A percentile compares a stretch with the other conserved stretches of the same genome.
Conservation (phyloP, 1,140 invertebrate genomes). For the Drosophila insularis region DNA sequence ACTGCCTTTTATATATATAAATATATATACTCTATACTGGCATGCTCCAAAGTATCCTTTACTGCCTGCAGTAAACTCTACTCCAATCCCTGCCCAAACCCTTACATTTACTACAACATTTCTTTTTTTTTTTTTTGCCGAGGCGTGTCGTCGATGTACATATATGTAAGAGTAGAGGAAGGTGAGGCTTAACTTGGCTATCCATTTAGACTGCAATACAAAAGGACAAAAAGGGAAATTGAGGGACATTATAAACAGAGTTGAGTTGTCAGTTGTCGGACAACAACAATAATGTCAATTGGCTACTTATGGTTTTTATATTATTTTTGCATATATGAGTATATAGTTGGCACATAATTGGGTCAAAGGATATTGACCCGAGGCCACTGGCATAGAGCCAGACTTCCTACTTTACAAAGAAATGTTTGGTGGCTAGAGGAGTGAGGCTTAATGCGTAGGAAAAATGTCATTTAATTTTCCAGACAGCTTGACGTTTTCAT, state of each 20-base stretch:
- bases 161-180: neutral
- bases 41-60: constrained; percentile 33
- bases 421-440: neutral
- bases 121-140: constrained; percentile 36
- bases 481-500: constrained; percentile 56
- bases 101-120: constrained; percentile 28
- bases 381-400: constrained; percentile 40
- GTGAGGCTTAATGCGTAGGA: neutral
- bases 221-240: constrained; percentile 63
- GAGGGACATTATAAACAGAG: constrained; percentile 63
- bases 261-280: constrained; percentile 45
- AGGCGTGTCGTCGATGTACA: constrained; percentile 47
- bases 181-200: constrained; percentile 10
- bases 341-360: constrained; percentile 59
- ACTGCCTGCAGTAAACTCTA: neutral
- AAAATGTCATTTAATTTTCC: constrained; percentile 34
- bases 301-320: constrained; percentile 43
- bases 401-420: constrained; percentile 4
- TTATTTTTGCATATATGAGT: neutral
- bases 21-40: neutral
- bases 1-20: neutral
- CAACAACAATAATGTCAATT: constrained; percentile 58
- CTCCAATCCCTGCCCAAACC: constrained; percentile 24
- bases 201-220: constrained; percentile 56
- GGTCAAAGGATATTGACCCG: constrained; percentile 81